These are phyloP conservation scores for Leptoclinus maculatus DNA, from an alignment of 2,797 vertebrate genomes.

Conservation along the genomic window DNA sequence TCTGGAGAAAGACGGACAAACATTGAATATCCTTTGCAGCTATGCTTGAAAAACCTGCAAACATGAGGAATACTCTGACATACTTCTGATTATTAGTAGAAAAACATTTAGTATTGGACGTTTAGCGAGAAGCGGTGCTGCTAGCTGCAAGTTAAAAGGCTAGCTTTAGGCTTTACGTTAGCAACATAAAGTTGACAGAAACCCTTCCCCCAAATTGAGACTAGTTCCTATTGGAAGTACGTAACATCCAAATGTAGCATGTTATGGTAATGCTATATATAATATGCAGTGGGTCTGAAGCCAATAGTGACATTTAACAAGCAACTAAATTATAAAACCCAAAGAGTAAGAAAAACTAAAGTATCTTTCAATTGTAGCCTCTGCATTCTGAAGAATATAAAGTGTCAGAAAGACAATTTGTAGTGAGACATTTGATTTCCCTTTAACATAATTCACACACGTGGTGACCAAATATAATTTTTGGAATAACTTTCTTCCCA, in stretches of 20 bases:
- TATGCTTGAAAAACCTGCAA: neutral
- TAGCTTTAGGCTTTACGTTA: neutral
- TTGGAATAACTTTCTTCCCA: neutral
- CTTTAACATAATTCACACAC: neutral
- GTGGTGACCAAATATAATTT: neutral
- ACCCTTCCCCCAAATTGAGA: neutral
- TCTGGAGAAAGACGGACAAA: constrained; percentile 38
- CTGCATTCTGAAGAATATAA: neutral
- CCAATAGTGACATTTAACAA: neutral
- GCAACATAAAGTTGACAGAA: neutral
- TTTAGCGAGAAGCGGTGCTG: neutral
- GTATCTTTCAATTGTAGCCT: neutral
- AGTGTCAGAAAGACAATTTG: neutral
- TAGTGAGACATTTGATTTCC: neutral
- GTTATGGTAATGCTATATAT: neutral
- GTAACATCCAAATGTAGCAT: neutral
- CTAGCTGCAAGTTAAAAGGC: neutral
- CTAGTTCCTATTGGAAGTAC: neutral
- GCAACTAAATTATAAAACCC: neutral
- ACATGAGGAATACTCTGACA: neutral
- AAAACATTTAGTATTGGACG: neutral
- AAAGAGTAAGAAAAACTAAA: neutral
- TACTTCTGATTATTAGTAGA: neutral
- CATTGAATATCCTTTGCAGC: constrained; percentile 2
- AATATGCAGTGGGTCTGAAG: constrained; percentile 4